A percentile compares a stretch with the other conserved stretches of the same genome.
Evolutionary conservation across 2,113 vertebrate species (phyloP).

Genomic region (Hippocampus abdominalis): DNA sequence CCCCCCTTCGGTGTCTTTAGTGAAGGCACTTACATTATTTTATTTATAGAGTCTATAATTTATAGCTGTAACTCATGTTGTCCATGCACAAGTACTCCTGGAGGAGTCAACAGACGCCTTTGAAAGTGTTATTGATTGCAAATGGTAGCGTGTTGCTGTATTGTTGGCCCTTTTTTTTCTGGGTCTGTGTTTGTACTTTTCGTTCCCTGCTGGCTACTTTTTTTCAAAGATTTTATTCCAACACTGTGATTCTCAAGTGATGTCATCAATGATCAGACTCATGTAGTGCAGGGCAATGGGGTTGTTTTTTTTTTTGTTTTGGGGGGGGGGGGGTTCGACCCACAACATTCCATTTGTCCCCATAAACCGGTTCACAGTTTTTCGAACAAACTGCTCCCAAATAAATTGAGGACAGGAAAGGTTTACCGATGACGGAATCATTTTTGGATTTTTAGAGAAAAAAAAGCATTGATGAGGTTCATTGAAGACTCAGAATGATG

Average conservation of each 20-base stretch:
- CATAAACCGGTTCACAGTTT: not conserved
- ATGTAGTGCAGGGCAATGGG: not conserved
- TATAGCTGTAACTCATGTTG: conserved; percentile 34
- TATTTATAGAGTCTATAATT: conserved; percentile 46
- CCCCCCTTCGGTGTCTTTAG: conserved; percentile 40
- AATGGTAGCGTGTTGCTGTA: conserved; percentile 40
- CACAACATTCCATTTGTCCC: not conserved
- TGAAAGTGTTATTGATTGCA: conserved; percentile 49
- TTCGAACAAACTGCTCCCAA: not conserved
- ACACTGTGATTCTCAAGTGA: conserved; percentile 16
- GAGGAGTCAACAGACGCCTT: conserved; percentile 16
- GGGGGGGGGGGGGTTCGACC: too few relatives aligned
- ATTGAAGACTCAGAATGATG: not conserved
- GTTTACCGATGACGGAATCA: not conserved
- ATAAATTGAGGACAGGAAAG: not conserved
- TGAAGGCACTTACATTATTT: conserved; percentile 25
- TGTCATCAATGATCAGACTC: not conserved
- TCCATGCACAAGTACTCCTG: conserved; percentile 13
- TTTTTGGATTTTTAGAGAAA: not conserved
- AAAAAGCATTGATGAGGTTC: too few relatives aligned
- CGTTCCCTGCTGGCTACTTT: conserved; percentile 12
- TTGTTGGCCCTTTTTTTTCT: conserved; percentile 24
- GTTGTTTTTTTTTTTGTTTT: not conserved
- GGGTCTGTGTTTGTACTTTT: conserved; percentile 34
- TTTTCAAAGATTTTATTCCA: not conserved